These are phyloP conservation scores for Pediacus dermestoides DNA, from an alignment of 2,888 invertebrate genomes.

Conservation along the genomic window DNA sequence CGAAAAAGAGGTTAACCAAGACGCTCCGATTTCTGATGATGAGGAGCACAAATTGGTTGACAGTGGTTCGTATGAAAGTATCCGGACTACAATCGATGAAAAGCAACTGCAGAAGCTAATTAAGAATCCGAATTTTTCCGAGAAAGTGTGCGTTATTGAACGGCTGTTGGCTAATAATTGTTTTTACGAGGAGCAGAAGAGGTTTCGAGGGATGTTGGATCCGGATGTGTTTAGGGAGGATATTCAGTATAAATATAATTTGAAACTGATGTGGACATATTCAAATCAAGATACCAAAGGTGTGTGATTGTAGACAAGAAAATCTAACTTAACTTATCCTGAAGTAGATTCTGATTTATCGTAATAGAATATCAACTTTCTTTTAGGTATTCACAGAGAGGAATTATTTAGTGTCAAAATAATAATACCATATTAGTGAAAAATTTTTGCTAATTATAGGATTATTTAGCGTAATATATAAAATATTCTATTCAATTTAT, in stretches of 20 bases:
- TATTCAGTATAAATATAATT: conserved; percentile 63
- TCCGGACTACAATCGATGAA: conserved; percentile 37
- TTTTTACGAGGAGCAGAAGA: conserved; percentile 64
- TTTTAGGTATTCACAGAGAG: too few relatives aligned
- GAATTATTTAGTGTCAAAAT: too few relatives aligned
- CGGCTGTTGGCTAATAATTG: conserved; percentile 69
- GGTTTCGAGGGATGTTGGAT: conserved; percentile 62
- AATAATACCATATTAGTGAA: too few relatives aligned
- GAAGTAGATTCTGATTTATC: too few relatives aligned
- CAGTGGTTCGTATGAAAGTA: conserved; percentile 33
- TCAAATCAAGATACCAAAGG: conserved; percentile 52
- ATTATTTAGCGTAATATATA: too few relatives aligned
- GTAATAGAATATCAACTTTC: too few relatives aligned
- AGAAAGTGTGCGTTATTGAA: conserved; percentile 64
- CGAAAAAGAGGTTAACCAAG: conserved; percentile 20
- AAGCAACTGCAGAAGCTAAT: conserved; percentile 43
- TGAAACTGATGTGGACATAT: conserved; percentile 67
- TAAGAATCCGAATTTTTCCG: conserved; percentile 52
- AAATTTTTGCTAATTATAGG: too few relatives aligned
- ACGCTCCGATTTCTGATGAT: conserved; percentile 27
- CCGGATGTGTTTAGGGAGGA: conserved; percentile 60
- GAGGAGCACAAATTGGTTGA: conserved; percentile 30
- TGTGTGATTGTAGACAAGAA: conserved; percentile 22
- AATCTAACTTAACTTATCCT: background rate
- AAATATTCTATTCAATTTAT: too few relatives aligned